These are phyloP conservation scores for Loripinus fragilis DNA, from an alignment of 2,888 invertebrate species.

Conservation along the genomic window DNA sequence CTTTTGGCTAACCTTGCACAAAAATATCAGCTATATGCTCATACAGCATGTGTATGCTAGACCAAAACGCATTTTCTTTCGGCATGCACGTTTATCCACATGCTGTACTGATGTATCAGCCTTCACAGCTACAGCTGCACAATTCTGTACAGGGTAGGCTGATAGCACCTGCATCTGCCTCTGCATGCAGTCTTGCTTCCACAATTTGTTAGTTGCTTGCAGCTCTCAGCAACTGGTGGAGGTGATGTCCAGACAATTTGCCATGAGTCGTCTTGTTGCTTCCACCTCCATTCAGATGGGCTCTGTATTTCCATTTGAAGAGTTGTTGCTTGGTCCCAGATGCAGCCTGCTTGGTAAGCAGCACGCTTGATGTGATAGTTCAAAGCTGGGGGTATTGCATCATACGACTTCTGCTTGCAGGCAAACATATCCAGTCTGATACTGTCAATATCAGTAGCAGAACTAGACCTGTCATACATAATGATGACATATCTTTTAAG, in stretches of 20 bases:
- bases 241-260: too few species aligned
- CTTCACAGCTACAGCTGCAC: too few species aligned
- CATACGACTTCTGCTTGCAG: slow-evolving; percentile 57
- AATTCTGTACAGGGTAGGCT: too few species aligned
- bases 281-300: slow-evolving; percentile 38
- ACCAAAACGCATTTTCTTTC: slow-evolving; percentile 28
- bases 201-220: too few species aligned
- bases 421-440: slow-evolving; percentile 61
- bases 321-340: slow-evolving; percentile 28
- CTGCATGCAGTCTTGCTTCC: too few species aligned
- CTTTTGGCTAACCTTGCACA: too few species aligned
- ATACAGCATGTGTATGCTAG: not conserved
- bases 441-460: too few species aligned
- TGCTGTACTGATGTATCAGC: slow-evolving; percentile 24
- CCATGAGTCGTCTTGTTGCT: slow-evolving; percentile 7
- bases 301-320: not conserved
- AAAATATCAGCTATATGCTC: too few species aligned
- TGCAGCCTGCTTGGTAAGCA: slow-evolving; percentile 46
- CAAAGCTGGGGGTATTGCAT: slow-evolving; percentile 43
- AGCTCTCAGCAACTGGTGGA: too few species aligned
- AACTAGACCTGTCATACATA: too few species aligned
- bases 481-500: too few species aligned
- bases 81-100: slow-evolving; percentile 16
- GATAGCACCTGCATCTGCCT: too few species aligned
- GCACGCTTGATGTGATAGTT: slow-evolving; percentile 54